Evolutionary conservation across 37 sponge, comb jelly and placozoan genomes (phyloP).

Genomic region (Eunapius fragilis): DNA sequence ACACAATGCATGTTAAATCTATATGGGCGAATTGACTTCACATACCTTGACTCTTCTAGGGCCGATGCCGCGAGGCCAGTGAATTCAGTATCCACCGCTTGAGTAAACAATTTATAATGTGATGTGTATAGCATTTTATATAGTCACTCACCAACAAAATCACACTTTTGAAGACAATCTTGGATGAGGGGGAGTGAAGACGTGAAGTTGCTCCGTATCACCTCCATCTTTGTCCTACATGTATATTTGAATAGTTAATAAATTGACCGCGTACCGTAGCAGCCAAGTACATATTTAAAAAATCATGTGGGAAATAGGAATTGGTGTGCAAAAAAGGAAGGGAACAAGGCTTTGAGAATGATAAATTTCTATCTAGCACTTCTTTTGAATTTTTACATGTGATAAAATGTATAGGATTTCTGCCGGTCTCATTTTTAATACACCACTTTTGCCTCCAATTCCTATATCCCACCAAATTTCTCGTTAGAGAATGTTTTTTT

Average conservation of each 20-base stretch:
- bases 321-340: no score
- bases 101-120: neutral
- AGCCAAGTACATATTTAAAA: no score
- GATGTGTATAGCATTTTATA: neutral
- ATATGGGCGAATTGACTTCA: neutral
- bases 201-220: conserved; percentile 55
- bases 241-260: neutral
- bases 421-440: no score
- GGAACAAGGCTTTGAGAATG: no score
- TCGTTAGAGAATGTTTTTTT: no score
- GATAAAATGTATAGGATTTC: no score
- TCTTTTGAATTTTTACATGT: no score
- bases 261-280: no score
- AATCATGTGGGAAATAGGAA: no score
- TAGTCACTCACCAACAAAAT: conserved; percentile 56
- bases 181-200: conserved; percentile 34
- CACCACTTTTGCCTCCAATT: no score
- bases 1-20: neutral
- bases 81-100: conserved; percentile 82
- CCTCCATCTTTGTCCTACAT: conserved; percentile 20
- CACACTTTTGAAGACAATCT: conserved; percentile 39
- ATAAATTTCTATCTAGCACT: no score
- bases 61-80: conserved; percentile 53
- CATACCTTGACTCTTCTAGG: conserved; percentile 31
- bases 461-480: no score